A percentile compares a stretch with the other conserved stretches of the same genome.
Conservation (phyloP, 2,113 vertebrate genomes). For the Urocolius indicus region DNA sequence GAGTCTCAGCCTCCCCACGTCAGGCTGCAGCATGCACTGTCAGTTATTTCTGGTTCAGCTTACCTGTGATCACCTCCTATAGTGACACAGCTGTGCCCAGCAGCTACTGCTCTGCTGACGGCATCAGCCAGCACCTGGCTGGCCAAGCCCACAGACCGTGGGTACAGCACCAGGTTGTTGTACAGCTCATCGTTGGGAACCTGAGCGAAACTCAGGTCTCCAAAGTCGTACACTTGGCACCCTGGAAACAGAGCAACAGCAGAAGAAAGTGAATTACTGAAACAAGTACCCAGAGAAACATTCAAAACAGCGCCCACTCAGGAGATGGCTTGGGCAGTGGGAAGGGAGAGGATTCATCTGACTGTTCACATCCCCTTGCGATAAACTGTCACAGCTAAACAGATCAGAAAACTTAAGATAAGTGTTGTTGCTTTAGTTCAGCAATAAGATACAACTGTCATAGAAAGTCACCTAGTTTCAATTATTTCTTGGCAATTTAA, state of each 20-base stretch:
- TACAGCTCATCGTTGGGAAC: conserved; percentile 90
- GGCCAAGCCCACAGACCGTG: conserved; percentile 90
- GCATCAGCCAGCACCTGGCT: conserved; percentile 86
- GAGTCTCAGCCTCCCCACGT: neutral
- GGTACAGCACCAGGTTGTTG: conserved; percentile 87
- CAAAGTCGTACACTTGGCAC: conserved; percentile 89
- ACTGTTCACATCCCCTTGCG: neutral
- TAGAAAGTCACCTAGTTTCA: neutral
- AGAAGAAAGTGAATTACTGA: neutral
- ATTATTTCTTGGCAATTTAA: neutral
- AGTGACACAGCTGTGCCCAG: conserved; percentile 90
- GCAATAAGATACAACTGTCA: neutral
- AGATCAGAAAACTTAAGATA: neutral
- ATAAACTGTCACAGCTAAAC: neutral
- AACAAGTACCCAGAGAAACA: neutral
- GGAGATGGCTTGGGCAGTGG: rapidly evolving
- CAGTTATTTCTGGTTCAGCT: neutral
- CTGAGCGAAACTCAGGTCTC: conserved; percentile 90
- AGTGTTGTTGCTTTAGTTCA: neutral
- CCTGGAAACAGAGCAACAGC: conserved; percentile 76
- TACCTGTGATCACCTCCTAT: conserved; percentile 98
- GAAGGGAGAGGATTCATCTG: neutral
- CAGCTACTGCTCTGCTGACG: conserved; percentile 85
- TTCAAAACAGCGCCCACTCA: neutral
- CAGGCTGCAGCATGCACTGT: neutral